Evolutionary conservation across 2,888 invertebrate species (phyloP), one percentile per base, ranked within the genome.

Genomic region (Lathronympha strigana): DNA sequence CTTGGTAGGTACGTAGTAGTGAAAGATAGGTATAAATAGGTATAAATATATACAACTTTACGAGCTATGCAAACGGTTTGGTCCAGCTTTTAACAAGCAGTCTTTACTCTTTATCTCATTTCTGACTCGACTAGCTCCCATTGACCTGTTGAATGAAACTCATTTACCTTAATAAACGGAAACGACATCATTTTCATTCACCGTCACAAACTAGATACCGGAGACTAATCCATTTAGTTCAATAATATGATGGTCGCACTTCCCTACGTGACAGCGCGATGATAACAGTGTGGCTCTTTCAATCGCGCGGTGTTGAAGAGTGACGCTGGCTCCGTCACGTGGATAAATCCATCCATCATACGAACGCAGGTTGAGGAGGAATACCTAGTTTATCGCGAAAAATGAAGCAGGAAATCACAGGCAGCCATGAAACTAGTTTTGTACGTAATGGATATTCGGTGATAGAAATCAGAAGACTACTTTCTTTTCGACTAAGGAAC

Each of bases 161-260:
- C 63, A 31, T 55, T 50, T 38, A 31, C 55, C 13, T 23, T 36
- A 38, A 25, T 38, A 47, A 21, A 31, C 8, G 47, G 55, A 49
- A 25, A 49, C 55, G 54, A 21, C 21, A 38, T 55, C 23, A 57
- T 63, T 63, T 38, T 49, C 63, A 47, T 55, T 49, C 21, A 2
- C 31, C 31, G 45, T 19, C 38, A 17, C 15, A 11, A 40, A 50
- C 49, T 43, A 9, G 49, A 43, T 57, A 62, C 23, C 31, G 53
- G 15, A 23, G 21, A 43, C 50, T 51, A 58, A 63, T 63, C 57
- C 50, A 53, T 61, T 61, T 51, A 50, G 15, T 31, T 19, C 19
- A 33, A n/a, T 31, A 28, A 28, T 28, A 28, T 28, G 28, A 28
- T 28, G 28, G 28, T 28, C 28, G 28, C 28, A 28, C 28, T 3